Evolutionary conservation across 2,888 invertebrate genomes (phyloP).

Genomic region (Morpho helenor): DNA sequence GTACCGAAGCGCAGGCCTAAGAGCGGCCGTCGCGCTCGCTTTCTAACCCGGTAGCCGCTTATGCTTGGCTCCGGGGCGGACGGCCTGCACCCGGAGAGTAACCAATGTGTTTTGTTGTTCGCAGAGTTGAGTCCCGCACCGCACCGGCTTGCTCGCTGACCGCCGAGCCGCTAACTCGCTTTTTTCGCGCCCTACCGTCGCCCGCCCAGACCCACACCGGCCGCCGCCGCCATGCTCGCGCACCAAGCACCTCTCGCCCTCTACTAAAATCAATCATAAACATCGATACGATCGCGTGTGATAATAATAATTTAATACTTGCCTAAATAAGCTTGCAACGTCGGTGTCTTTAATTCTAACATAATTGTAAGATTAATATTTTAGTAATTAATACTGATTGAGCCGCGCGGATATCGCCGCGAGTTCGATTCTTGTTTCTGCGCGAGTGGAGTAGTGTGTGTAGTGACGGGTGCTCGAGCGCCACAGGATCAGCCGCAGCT

Average conservation of each 20-base stretch:
- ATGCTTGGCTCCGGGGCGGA: constrained; percentile 73
- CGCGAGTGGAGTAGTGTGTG: constrained; percentile 62
- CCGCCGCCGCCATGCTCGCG: constrained; percentile 71
- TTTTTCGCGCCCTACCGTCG: constrained; percentile 75
- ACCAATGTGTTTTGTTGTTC: constrained; percentile 79
- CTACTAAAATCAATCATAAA: constrained; percentile 74
- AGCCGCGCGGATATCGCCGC: constrained; percentile 44
- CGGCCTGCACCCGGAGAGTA: constrained; percentile 73
- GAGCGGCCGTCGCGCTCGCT: constrained; percentile 61
- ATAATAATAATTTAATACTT: constrained; percentile 74
- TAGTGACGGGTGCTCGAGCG: constrained; percentile 54
- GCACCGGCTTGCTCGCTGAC: constrained; percentile 77
- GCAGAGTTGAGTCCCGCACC: constrained; percentile 78
- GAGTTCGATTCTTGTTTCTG: constrained; percentile 39
- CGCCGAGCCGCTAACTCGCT: constrained; percentile 79
- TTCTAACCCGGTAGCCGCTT: constrained; percentile 78
- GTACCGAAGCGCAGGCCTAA: constrained; percentile 44
- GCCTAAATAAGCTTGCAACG: constrained; percentile 77
- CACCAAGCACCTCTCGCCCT: constrained; percentile 76
- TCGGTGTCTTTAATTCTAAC: constrained; percentile 77
- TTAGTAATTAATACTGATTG: constrained; percentile 49
- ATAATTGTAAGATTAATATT: constrained; percentile 70
- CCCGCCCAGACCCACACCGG: constrained; percentile 68
- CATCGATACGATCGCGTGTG: constrained; percentile 77
- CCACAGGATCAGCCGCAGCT: constrained; percentile 35